Percentiles rank a stretch among this genome's conserved stretches.
phyloP scores from a whole-genome alignment of 2,113 vertebrate genomes.

The Arizona elegans region DNA sequence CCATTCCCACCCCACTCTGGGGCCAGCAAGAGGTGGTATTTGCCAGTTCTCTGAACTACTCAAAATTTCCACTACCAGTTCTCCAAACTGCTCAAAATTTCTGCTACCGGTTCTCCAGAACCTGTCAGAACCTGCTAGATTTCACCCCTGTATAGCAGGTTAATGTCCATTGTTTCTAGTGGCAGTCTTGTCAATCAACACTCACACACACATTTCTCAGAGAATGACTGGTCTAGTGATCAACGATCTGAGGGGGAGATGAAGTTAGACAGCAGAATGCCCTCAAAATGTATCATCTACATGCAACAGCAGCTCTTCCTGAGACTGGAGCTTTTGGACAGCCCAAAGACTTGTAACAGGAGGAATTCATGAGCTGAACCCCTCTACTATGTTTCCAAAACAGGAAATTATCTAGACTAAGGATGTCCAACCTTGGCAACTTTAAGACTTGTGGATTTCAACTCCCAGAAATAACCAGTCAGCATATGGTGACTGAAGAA shows the following conservation, averaged over 20 bases:
- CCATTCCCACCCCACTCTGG: too few relatives aligned
- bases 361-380: background rate
- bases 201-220: background rate
- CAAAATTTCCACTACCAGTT: too few relatives aligned
- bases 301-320: background rate
- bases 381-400: background rate
- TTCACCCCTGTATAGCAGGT: background rate
- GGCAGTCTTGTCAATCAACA: background rate
- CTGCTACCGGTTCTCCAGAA: too few relatives aligned
- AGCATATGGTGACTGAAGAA: background rate
- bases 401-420: background rate
- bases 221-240: background rate
- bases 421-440: background rate
- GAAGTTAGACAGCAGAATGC: background rate
- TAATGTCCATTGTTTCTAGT: background rate
- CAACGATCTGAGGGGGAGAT: background rate
- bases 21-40: too few relatives aligned
- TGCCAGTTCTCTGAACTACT: too few relatives aligned
- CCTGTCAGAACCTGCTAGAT: too few relatives aligned
- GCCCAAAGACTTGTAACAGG: background rate
- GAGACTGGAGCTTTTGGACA: background rate
- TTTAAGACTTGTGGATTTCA: background rate
- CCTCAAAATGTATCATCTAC: background rate
- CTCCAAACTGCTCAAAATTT: too few relatives aligned
- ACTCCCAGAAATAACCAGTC: background rate